Conservation (phyloP, 1,140 invertebrate species). For the fruit fly (Drosophila melanogaster) region DNA sequence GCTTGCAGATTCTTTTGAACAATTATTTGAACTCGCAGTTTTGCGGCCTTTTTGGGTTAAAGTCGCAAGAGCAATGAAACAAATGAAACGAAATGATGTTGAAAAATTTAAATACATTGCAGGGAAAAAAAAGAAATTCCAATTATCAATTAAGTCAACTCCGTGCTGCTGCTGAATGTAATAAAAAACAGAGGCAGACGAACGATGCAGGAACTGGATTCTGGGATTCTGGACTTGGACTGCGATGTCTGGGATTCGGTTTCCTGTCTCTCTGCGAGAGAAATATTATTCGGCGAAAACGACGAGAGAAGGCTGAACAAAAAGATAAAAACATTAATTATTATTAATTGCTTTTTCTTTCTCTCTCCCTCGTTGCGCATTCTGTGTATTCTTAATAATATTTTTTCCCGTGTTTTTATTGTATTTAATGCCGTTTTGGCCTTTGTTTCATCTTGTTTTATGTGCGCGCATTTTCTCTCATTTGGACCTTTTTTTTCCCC, state of each 20-base stretch:
- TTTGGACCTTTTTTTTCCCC: constrained; percentile 30
- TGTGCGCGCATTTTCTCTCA: constrained; percentile 41
- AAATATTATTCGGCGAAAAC: constrained; percentile 35
- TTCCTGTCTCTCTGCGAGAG: constrained; percentile 34
- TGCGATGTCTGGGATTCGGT: constrained; percentile 26
- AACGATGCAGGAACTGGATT: constrained; percentile 23
- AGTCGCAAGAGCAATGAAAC: constrained; percentile 46
- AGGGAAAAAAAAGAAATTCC: constrained; percentile 60
- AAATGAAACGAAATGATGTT: constrained; percentile 78
- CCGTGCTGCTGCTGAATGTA: constrained; percentile 52
- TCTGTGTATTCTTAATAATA: constrained; percentile 49
- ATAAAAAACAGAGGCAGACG: constrained; percentile 53
- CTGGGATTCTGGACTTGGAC: constrained; percentile 7
- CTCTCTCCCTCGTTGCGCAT: constrained; percentile 1
- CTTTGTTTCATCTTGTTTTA: constrained; percentile 61
- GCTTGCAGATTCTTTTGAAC: constrained; percentile 73
- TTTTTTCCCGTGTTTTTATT: constrained; percentile 42
- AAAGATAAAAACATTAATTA: constrained; percentile 83
- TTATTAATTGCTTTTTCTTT: constrained; percentile 76
- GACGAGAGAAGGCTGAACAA: constrained; percentile 45
- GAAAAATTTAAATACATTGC: constrained; percentile 80
- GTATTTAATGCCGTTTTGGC: constrained; percentile 62
- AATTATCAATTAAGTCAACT: constrained; percentile 81
- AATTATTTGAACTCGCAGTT: constrained; percentile 64
- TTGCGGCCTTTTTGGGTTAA: constrained; percentile 63